Conservation (phyloP, 2,888 invertebrate species). For the Pemphredon lugubris region DNA sequence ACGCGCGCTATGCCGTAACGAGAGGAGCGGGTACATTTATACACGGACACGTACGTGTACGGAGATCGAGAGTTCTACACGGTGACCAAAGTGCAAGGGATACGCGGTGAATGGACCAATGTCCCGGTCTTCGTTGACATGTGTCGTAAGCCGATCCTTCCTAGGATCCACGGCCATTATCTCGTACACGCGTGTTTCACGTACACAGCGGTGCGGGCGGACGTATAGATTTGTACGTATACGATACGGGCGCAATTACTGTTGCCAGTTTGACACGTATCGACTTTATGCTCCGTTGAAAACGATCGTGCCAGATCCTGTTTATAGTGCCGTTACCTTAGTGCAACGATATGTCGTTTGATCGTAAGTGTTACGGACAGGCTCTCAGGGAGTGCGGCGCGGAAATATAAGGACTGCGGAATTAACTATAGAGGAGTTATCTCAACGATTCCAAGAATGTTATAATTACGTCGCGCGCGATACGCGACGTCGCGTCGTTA, state of each 20-base stretch:
- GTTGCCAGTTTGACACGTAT: conserved; percentile 58
- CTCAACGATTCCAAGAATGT: conserved; percentile 34
- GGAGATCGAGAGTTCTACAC: conserved; percentile 18
- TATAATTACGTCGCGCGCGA: too few relatives aligned
- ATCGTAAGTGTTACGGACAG: conserved; percentile 35
- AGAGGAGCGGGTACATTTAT: too few relatives aligned
- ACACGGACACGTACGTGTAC: conserved; percentile 1
- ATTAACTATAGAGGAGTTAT: conserved; percentile 40
- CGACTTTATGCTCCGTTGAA: conserved; percentile 62
- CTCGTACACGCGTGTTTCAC: conserved; percentile 39
- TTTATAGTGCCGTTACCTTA: conserved; percentile 42
- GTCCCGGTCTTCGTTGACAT: conserved; percentile 53
- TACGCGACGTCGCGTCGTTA: too few relatives aligned
- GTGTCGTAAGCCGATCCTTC: conserved; percentile 61
- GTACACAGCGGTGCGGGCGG: conserved; percentile 11
- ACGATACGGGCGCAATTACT: conserved; percentile 57
- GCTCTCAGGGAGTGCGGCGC: background rate
- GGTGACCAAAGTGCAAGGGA: conserved; percentile 44
- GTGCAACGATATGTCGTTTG: conserved; percentile 34
- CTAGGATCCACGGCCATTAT: conserved; percentile 58
- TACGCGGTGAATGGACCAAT: conserved; percentile 35
- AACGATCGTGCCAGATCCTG: conserved; percentile 55
- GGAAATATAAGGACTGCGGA: background rate
- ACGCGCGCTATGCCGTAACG: too few relatives aligned
- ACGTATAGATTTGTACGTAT: conserved; percentile 38